Evolutionary conservation across 2,888 invertebrate species (phyloP), one percentile per base, ranked within the genome.

Genomic region (Notodonta ziczac): DNA sequence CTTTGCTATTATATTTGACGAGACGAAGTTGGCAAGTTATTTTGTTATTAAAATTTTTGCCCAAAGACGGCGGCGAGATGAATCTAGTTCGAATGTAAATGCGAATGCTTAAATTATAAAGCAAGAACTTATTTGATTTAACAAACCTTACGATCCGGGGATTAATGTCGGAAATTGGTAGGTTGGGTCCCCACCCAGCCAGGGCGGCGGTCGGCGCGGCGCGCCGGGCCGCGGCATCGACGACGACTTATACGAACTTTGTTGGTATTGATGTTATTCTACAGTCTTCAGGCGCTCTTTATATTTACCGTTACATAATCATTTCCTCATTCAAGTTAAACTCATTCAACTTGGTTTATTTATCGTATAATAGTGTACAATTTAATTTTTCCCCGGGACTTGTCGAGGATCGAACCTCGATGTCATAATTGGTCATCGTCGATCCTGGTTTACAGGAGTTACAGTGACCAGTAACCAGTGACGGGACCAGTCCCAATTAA

Each of bases 31-130:
- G 83, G 85, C 83, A 92, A 93, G 92, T 93, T 93, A 91, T 92
- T 92, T 90, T 91, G 93, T 92, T 93, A 93, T 93, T 93, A 91
- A 93, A 91, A 93, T 92, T 91, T 91, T 90, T 90, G 91, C 87
- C 83, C 81, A 79, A 78, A 86, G 81, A 80, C 85, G 82, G 77
- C 81, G 80, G 80, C 78, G 78, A 77, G 83, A 84, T 85, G 83
- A 84, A 85, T 89, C 86, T 88, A 87, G 89, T 89, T 90, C 87
- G 87, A 88, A 90, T 91, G 89, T 91, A 90, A 91, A 91, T 91
- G 82, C 80, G 86, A 87, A 83, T 79, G 87, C 85, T 90, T 87
- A 90, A 91, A 88, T 91, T 91, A 90, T 88, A 85, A 91, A 89
- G 88, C 86, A 83, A 84, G 87, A 90, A 90, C 84, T 91, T 90